These are phyloP conservation scores for Lepilemur ruficaudatus DNA, from an alignment of 2,797 vertebrate genomes.

Conservation along the genomic window DNA sequence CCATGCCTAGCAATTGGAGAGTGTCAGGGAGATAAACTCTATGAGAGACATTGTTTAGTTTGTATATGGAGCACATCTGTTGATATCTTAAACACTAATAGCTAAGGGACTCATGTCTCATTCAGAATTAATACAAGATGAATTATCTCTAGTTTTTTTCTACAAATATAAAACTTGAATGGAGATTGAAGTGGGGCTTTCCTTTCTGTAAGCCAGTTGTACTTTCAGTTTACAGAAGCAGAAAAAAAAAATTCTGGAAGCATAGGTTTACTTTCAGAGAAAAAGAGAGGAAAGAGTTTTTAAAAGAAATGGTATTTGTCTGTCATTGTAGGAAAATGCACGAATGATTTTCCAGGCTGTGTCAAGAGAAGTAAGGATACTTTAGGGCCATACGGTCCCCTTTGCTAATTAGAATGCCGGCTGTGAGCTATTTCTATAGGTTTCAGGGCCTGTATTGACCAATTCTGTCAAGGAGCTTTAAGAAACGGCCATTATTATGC, in stretches of 20 bases:
- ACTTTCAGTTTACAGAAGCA: neutral
- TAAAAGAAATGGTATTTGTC: neutral
- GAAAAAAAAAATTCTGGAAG: neutral
- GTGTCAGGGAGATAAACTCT: conserved; percentile 40
- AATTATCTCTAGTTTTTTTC: neutral
- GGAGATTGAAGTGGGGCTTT: neutral
- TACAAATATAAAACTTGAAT: neutral
- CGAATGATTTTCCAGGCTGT: neutral
- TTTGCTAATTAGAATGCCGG: neutral
- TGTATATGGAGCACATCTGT: neutral
- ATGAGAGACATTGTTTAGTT: neutral
- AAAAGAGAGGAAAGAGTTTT: conserved; percentile 2
- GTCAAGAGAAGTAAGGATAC: neutral
- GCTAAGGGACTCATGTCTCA: neutral
- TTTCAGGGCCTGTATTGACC: conserved; percentile 27
- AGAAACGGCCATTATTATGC: conserved; percentile 41
- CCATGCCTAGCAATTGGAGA: conserved; percentile 10
- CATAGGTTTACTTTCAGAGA: neutral
- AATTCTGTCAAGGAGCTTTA: neutral
- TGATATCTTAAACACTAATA: conserved; percentile 49
- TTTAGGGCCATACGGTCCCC: neutral
- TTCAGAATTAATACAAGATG: conserved; percentile 35
- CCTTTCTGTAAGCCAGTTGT: neutral
- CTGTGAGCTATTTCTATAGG: neutral
- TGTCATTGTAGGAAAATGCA: neutral